Percentiles rank a stretch among this genome's conserved stretches.
These are phyloP conservation scores for Odontomyia ornata DNA, from an alignment of 2,888 invertebrate species.

Conservation along the genomic window DNA sequence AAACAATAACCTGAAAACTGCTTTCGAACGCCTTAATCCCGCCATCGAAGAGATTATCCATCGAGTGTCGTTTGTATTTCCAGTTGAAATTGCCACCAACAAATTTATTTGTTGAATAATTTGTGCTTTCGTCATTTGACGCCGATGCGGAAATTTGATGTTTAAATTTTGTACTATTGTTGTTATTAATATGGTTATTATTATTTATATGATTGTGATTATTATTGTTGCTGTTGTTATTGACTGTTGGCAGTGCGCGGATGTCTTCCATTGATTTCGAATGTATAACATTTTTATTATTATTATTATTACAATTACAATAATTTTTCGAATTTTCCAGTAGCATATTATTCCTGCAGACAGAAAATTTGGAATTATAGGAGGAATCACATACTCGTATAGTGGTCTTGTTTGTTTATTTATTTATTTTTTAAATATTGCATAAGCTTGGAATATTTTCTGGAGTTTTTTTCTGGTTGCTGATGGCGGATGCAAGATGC, in stretches of 20 bases:
- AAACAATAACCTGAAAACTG: conserved; percentile 44
- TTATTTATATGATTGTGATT: conserved; percentile 3
- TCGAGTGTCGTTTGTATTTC: conserved; percentile 49
- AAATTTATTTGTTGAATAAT: conserved; percentile 16
- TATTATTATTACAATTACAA: conserved; percentile 47
- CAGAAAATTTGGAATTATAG: background rate
- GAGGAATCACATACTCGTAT: no score
- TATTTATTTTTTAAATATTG: no score
- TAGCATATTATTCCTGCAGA: conserved; percentile 23
- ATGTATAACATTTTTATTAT: conserved; percentile 41
- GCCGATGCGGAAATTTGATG: conserved; percentile 17
- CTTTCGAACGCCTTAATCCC: conserved; percentile 44
- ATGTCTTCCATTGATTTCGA: conserved; percentile 80
- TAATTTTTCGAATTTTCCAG: conserved; percentile 32
- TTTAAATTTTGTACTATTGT: conserved; percentile 33
- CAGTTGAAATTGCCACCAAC: conserved; percentile 36
- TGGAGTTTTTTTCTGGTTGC: no score
- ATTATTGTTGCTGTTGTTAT: conserved; percentile 14
- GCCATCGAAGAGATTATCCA: conserved; percentile 50
- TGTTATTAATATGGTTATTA: conserved; percentile 9
- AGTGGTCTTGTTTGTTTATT: no score
- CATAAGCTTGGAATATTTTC: no score
- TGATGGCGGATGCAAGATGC: no score
- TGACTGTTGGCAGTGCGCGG: conserved; percentile 15
- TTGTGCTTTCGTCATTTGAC: conserved; percentile 35